These are phyloP conservation scores for Sparidentex hasta DNA, from an alignment of 2,797 vertebrate species.

Conservation along the genomic window DNA sequence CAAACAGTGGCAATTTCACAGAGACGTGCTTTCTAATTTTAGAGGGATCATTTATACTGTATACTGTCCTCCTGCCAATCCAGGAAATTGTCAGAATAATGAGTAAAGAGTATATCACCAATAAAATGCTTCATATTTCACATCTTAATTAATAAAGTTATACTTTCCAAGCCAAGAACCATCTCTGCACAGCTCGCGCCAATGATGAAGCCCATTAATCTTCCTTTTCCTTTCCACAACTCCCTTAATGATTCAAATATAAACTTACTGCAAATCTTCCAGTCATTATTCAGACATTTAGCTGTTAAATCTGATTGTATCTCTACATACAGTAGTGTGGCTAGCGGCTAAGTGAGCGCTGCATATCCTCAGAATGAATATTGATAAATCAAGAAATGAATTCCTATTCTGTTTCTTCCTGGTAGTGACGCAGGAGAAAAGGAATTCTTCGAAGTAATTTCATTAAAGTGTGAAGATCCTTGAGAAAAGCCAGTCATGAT, in stretches of 20 bases:
- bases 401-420: not conserved
- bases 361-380: constrained; percentile 34
- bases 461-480: constrained; percentile 19
- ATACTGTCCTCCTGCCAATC: not conserved
- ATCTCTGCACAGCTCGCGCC: constrained; percentile 39
- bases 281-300: constrained; percentile 41
- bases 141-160: constrained; percentile 44
- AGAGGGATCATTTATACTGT: too few species aligned
- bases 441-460: constrained; percentile 14
- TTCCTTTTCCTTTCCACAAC: constrained; percentile 36
- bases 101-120: constrained; percentile 9
- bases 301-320: constrained; percentile 40
- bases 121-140: constrained; percentile 36
- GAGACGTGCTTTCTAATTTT: too few species aligned
- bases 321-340: constrained; percentile 9
- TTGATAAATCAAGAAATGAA: constrained; percentile 23
- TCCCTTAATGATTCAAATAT: constrained; percentile 37
- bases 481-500: constrained; percentile 24
- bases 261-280: constrained; percentile 30
- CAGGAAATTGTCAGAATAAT: constrained; percentile 1
- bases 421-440: too few species aligned
- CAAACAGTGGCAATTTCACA: too few species aligned
- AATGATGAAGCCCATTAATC: constrained; percentile 59
- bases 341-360: constrained; percentile 25
- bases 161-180: constrained; percentile 26